Base-by-base conservation (phyloP, 2,113 vertebrate species). In the Tauraco erythrolophus region DNA sequence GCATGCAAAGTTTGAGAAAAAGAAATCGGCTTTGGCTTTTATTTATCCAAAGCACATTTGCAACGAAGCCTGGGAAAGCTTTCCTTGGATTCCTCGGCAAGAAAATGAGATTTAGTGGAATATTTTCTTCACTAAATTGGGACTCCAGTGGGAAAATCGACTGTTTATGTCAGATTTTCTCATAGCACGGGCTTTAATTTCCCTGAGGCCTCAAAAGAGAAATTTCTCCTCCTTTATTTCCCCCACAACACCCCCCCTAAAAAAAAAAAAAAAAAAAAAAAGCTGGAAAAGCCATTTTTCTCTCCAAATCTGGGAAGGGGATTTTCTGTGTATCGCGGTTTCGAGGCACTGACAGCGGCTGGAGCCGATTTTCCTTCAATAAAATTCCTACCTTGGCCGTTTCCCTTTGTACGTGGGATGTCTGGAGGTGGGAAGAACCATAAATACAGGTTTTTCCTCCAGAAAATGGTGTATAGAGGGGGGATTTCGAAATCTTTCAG, bases 1-100 rank as follows among this genome's bases (percentile, higher is more conserved):
- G 5, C 78, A 56, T 6, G 64, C 86, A 12, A 94, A 65, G 45
- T 87, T 66, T 75, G 64, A 84, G 54, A 31, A 76, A 62, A 77
- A 2, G 41, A 41, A 77, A 10, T 7, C 39, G 33, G 6, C 3
- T 64, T 88, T n/a, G 86, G 50, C 9, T 90, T 88, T 84, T 74
- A 56, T 87, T 94, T 87, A 76, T 71, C n/a, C 77, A 14, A 71
- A 92, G 72, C 88, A 60, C 24, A 80, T 93, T 93, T 83, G 13
- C 58, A 75, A 45, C 84, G 45, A 84, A 92, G 50, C 88, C 88
- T 91, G 88, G 88, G 68, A 88, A 94, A 87, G 31, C 30, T 97
- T 71, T 62, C 54, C 84, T 81, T n/a, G 89, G 87, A 76, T 51
- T 69, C 51, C 65, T 25, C 31, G 4, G 23, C 31, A 39, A 51